Conservation (phyloP, 2,113 vertebrate genomes). For the Dipodomys merriami region DNA sequence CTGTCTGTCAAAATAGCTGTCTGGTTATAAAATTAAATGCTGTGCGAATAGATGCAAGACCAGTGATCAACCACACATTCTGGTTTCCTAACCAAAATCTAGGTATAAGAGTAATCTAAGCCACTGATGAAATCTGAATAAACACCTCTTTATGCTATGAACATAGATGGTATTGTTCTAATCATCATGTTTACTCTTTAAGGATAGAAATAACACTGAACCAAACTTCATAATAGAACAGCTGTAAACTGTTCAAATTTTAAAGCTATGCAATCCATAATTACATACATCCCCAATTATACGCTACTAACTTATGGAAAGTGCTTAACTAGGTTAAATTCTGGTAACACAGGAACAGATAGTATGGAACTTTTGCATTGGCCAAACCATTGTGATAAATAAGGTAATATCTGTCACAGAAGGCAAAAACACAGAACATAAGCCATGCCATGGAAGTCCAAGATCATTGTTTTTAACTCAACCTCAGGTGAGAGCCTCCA, state of each 20-base stretch:
- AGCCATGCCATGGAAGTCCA: neutral
- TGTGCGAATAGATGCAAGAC: neutral
- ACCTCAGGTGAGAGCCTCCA: neutral
- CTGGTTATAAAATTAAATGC: neutral
- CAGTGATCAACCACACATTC: neutral
- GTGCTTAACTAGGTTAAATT: neutral
- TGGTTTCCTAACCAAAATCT: neutral
- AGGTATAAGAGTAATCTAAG: neutral
- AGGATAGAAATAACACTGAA: neutral
- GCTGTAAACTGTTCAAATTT: neutral
- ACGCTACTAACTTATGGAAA: neutral
- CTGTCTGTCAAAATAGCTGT: neutral
- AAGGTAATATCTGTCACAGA: neutral
- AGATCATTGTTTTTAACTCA: neutral
- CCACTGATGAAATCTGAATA: neutral
- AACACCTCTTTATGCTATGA: neutral
- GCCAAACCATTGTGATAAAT: neutral
- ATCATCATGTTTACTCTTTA: neutral
- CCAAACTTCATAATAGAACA: neutral
- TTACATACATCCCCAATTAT: neutral
- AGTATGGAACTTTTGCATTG: neutral
- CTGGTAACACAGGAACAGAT: neutral
- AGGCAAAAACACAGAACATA: neutral
- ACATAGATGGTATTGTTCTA: neutral
- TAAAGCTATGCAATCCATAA: neutral